Percentiles rank a stretch among this genome's conserved stretches.
phyloP scores from a whole-genome alignment of 2,888 invertebrate genomes.

The Coelopa pilipes region DNA sequence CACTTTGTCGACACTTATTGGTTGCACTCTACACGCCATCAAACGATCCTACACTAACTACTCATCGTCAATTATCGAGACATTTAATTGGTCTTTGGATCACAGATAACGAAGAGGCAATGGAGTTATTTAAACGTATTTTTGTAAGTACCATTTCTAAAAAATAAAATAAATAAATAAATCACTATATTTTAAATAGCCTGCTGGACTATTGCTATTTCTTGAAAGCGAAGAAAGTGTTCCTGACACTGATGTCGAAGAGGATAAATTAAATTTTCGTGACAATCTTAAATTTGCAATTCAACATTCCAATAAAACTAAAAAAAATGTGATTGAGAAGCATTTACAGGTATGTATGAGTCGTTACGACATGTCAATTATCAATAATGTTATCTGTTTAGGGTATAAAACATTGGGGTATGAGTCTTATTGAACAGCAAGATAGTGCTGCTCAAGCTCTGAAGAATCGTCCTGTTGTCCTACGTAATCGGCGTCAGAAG shows the following conservation, averaged over 20 bases:
- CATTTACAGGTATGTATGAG: constrained; percentile 75
- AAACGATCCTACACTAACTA: constrained; percentile 83
- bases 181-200: constrained; percentile 70
- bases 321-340: constrained; percentile 82
- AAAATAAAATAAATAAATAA: not conserved
- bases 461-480: constrained; percentile 84
- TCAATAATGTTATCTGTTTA: constrained; percentile 39
- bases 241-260: constrained; percentile 72
- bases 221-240: constrained; percentile 89
- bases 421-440: constrained; percentile 66
- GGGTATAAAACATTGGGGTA: constrained; percentile 75
- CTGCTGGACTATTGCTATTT: constrained; percentile 88
- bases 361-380: not conserved
- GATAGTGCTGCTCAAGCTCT: constrained; percentile 63
- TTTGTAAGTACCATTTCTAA: constrained; percentile 73
- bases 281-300: constrained; percentile 96
- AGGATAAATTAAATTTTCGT: constrained; percentile 79
- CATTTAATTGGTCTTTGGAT: constrained; percentile 97
- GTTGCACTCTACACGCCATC: constrained; percentile 87
- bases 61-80: constrained; percentile 90
- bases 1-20: constrained; percentile 90
- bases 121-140: constrained; percentile 85
- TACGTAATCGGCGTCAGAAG: constrained; percentile 83
- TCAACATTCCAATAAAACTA: constrained; percentile 76
- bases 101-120: constrained; percentile 91